Percentiles rank a stretch among this genome's conserved stretches.
phyloP scores from a whole-genome alignment of 2,888 invertebrate species.

The Monopis laevigella region DNA sequence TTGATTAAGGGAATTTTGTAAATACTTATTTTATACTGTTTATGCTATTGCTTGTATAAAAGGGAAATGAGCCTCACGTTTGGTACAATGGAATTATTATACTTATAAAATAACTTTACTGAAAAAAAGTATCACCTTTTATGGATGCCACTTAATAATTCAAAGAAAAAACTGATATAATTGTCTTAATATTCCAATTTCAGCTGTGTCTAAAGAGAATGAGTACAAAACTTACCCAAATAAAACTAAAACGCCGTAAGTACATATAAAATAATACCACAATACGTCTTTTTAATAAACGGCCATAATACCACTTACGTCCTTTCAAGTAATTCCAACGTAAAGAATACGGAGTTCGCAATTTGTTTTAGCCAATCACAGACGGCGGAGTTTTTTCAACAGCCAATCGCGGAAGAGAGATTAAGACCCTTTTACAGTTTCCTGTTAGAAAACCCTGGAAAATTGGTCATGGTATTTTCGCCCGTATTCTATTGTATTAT shows the following conservation, averaged over 20 bases:
- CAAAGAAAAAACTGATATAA: slow-evolving; percentile 28
- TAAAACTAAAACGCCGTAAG: slow-evolving; percentile 24
- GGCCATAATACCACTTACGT: slow-evolving; percentile 30
- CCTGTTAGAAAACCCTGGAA: slow-evolving; percentile 27
- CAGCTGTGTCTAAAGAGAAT: slow-evolving; percentile 23
- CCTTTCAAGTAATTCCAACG: slow-evolving; percentile 39
- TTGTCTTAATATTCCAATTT: slow-evolving; percentile 48
- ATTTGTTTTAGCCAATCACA: slow-evolving; percentile 68
- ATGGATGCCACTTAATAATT: background rate
- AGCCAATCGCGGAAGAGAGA: slow-evolving; percentile 60
- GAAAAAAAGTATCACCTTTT: background rate
- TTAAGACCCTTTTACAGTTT: slow-evolving; percentile 49
- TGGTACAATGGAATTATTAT: background rate
- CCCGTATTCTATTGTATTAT: slow-evolving; percentile 62
- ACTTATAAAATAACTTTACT: background rate
- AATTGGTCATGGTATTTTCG: slow-evolving; percentile 45
- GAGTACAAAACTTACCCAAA: slow-evolving; percentile 20
- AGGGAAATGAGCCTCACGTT: background rate
- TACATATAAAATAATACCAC: slow-evolving; percentile 16
- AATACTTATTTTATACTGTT: background rate
- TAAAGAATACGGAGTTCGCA: slow-evolving; percentile 58
- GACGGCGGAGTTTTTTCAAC: slow-evolving; percentile 51
- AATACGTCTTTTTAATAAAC: slow-evolving; percentile 27
- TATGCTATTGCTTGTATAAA: background rate
- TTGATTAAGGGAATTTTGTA: background rate